Evolutionary conservation across 2,797 vertebrate species (phyloP).

Genomic region (Lateolabrax maculatus): DNA sequence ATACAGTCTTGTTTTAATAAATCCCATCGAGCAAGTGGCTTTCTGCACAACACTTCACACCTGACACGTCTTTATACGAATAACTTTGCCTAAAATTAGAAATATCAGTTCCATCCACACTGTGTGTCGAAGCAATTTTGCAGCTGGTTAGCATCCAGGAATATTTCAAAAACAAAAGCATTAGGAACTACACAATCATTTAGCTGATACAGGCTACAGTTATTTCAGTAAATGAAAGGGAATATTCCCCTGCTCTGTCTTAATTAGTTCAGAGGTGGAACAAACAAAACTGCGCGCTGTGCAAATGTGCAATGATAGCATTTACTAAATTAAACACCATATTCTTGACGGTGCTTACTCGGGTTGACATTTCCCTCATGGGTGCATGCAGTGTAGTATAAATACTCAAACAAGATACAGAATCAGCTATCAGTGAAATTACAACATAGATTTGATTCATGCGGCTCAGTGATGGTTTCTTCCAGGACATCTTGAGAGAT

Average conservation of each 20-base stretch:
- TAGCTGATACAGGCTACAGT: slow-evolving; percentile 22
- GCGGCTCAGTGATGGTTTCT: slow-evolving; percentile 17
- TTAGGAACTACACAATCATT: slow-evolving; percentile 28
- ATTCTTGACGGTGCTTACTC: slow-evolving; percentile 40
- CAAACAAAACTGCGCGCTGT: slow-evolving; percentile 41
- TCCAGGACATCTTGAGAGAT: slow-evolving; percentile 21
- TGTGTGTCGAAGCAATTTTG: slow-evolving; percentile 45
- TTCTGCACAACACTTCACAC: slow-evolving; percentile 18
- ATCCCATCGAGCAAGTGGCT: neutral
- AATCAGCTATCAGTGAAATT: slow-evolving; percentile 45
- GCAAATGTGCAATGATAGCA: slow-evolving; percentile 51
- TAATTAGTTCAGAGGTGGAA: slow-evolving; percentile 58
- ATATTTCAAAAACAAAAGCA: slow-evolving; percentile 30
- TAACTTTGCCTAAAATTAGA: slow-evolving; percentile 20
- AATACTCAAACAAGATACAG: slow-evolving; percentile 38
- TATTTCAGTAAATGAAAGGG: slow-evolving; percentile 51
- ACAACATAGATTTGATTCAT: slow-evolving; percentile 37
- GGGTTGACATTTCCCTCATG: slow-evolving; percentile 43
- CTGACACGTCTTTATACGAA: slow-evolving; percentile 24
- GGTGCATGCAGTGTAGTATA: slow-evolving; percentile 7
- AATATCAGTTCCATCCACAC: neutral
- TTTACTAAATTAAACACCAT: slow-evolving; percentile 52
- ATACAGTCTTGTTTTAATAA: slow-evolving; percentile 38
- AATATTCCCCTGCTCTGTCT: slow-evolving; percentile 41
- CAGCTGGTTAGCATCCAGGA: slow-evolving; percentile 40